A percentile compares a stretch with the other conserved stretches of the same genome.
phyloP scores from a whole-genome alignment of 1,140 invertebrate genomes.

The Danaus plexippus region DNA sequence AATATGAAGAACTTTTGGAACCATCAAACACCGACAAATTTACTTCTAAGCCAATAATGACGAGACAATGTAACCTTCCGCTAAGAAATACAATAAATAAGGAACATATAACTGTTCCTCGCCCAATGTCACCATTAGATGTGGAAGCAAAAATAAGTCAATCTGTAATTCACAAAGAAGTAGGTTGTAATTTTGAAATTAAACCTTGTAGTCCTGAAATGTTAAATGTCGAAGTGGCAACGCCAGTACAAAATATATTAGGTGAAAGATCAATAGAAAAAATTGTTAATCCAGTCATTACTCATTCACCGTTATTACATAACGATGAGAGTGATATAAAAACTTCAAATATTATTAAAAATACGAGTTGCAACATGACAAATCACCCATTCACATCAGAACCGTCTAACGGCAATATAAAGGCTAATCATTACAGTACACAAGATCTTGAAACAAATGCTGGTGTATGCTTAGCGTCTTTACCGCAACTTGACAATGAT shows the following conservation, averaged over 20 bases:
- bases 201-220: slow-evolving; percentile 68
- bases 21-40: slow-evolving; percentile 34
- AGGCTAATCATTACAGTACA: slow-evolving; percentile 41
- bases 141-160: slow-evolving; percentile 72
- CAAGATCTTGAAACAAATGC: slow-evolving; percentile 59
- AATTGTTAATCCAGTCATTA: slow-evolving; percentile 44
- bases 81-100: slow-evolving; percentile 26
- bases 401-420: slow-evolving; percentile 21
- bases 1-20: slow-evolving; percentile 62
- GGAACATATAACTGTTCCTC: slow-evolving; percentile 26
- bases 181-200: slow-evolving; percentile 71
- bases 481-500: slow-evolving; percentile 61
- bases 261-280: slow-evolving; percentile 60
- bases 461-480: slow-evolving; percentile 56
- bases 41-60: slow-evolving; percentile 10
- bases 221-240: slow-evolving; percentile 59
- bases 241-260: slow-evolving; percentile 51
- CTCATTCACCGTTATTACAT: slow-evolving; percentile 30
- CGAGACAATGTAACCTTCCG: slow-evolving; percentile 26
- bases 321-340: slow-evolving; percentile 21
- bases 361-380: slow-evolving; percentile 51
- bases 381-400: slow-evolving; percentile 33
- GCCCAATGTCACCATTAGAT: slow-evolving; percentile 62
- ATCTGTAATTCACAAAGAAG: slow-evolving; percentile 71
- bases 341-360: slow-evolving; percentile 23